phyloP scores from a whole-genome alignment of 2,888 invertebrate genomes.

The Agonopterix subpropinquella region DNA sequence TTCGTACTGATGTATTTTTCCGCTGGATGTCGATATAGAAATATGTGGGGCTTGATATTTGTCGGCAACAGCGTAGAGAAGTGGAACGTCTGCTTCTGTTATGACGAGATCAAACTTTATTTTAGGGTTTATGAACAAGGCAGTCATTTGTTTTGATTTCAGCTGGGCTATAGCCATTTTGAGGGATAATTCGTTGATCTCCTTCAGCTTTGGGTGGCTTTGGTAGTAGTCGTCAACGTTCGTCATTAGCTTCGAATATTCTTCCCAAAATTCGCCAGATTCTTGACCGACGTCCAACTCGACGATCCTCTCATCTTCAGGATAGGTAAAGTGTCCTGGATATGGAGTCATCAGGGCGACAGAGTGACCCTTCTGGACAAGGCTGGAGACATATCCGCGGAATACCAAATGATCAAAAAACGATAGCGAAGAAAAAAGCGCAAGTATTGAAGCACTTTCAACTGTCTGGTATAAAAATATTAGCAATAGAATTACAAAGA shows the following conservation, averaged over 20 bases:
- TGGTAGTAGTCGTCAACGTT: slow-evolving; percentile 58
- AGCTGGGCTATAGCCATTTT: slow-evolving; percentile 57
- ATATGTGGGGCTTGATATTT: slow-evolving; percentile 73
- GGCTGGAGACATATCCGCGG: slow-evolving; percentile 50
- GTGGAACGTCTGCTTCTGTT: slow-evolving; percentile 69
- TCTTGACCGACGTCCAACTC: slow-evolving; percentile 56
- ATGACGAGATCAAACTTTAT: slow-evolving; percentile 74
- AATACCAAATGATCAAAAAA: slow-evolving; percentile 56
- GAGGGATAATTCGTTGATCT: slow-evolving; percentile 44
- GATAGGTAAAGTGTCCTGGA: slow-evolving; percentile 52
- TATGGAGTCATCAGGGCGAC: slow-evolving; percentile 62
- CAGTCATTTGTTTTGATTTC: slow-evolving; percentile 55
- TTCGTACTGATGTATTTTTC: slow-evolving; percentile 62
- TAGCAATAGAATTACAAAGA: slow-evolving; percentile 27
- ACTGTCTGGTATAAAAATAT: slow-evolving; percentile 21
- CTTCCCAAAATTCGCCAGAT: slow-evolving; percentile 52
- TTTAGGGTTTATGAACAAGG: slow-evolving; percentile 52
- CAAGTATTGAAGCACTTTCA: slow-evolving; percentile 47
- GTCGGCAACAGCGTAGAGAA: slow-evolving; percentile 66
- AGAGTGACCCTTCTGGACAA: slow-evolving; percentile 49
- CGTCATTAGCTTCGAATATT: slow-evolving; percentile 43
- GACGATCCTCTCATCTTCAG: slow-evolving; percentile 47
- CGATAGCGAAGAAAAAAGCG: slow-evolving; percentile 58
- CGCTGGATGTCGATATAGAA: slow-evolving; percentile 65
- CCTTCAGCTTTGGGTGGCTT: slow-evolving; percentile 35